A percentile compares a stretch with the other conserved stretches of the same genome.
These are phyloP conservation scores for Triplophysa yarkandensis DNA, from an alignment of 2,797 vertebrate genomes.

Conservation along the genomic window DNA sequence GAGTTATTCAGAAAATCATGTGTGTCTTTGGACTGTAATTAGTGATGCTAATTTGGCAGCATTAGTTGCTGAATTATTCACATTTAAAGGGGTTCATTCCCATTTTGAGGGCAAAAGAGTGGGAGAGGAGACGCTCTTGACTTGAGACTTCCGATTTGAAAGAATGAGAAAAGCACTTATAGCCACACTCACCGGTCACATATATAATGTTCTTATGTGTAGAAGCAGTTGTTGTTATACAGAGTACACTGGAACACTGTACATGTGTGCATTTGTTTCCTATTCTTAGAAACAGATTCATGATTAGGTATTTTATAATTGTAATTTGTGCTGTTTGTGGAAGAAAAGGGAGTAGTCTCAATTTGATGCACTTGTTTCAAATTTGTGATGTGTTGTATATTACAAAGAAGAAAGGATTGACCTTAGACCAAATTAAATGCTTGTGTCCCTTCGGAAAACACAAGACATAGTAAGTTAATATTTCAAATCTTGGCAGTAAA, in stretches of 20 bases:
- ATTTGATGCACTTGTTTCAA: not conserved
- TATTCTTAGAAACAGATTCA: not conserved
- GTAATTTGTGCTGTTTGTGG: not conserved
- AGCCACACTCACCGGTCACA: slow-evolving; percentile 13
- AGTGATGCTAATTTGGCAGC: slow-evolving; percentile 75
- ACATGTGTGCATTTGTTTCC: not conserved
- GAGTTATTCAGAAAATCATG: slow-evolving; percentile 72
- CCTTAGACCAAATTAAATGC: not conserved
- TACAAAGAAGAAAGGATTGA: not conserved
- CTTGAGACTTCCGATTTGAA: not conserved
- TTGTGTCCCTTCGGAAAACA: not conserved
- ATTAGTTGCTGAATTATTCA: slow-evolving; percentile 59
- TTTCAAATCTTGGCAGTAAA: not conserved
- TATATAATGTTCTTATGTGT: slow-evolving; percentile 10
- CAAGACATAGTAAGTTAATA: not conserved
- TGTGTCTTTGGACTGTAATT: slow-evolving; percentile 78
- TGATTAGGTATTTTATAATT: not conserved
- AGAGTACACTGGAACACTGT: slow-evolving; percentile 17
- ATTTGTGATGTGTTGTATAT: not conserved
- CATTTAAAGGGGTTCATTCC: slow-evolving; percentile 45
- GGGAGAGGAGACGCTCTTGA: not conserved
- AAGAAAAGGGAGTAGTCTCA: not conserved
- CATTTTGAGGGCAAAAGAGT: slow-evolving; percentile 9
- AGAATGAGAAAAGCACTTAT: not conserved
- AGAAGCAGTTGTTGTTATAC: slow-evolving; percentile 33